Evolutionary conservation across 2,113 vertebrate species (phyloP).

Genomic region (Gorsachius goisagi): DNA sequence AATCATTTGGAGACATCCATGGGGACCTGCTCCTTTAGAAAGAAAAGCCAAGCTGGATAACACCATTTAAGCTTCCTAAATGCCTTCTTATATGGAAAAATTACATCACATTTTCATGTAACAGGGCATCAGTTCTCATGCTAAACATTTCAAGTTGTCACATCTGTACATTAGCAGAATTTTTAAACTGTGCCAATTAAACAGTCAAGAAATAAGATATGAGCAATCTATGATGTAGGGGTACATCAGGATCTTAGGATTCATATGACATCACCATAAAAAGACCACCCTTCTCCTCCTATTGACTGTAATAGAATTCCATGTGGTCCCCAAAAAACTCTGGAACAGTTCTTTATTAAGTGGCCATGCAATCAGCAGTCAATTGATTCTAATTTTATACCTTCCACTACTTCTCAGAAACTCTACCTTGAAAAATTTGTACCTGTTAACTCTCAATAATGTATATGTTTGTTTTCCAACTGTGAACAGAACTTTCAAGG

Average conservation of each 20-base stretch:
- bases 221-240: background rate
- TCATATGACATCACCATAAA: background rate
- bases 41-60: background rate
- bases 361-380: background rate
- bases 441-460: background rate
- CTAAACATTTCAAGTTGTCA: background rate
- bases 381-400: background rate
- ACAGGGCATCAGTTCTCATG: background rate
- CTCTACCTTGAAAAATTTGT: background rate
- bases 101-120: fast-evolving
- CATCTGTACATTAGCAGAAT: background rate
- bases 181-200: background rate
- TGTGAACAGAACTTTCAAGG: background rate
- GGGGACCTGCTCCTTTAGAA: background rate
- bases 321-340: background rate
- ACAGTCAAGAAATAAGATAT: background rate
- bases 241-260: background rate
- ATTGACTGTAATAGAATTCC: too few species aligned
- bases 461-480: background rate
- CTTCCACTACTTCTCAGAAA: background rate
- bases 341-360: background rate
- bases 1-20: background rate
- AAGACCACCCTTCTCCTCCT: background rate
- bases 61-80: background rate
- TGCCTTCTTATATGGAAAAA: background rate